Base-by-base conservation (phyloP, 2,888 invertebrate species). In the Pammene fasciana region DNA sequence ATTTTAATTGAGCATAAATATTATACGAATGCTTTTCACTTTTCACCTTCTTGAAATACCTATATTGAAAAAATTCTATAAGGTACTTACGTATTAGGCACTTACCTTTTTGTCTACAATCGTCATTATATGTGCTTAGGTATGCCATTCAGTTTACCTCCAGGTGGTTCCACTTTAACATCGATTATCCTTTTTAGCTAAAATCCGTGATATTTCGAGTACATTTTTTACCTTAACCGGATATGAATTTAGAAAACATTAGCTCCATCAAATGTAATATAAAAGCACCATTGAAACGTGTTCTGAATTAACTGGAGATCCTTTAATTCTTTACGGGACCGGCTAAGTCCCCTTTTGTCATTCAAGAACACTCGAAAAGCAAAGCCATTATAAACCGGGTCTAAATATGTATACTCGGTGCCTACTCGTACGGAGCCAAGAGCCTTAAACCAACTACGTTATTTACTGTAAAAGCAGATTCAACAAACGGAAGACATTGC, bases 391-490 rank as follows among this genome's bases (percentile, higher is more conserved):
- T 79, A 81, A 83, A 82, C 79, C 79, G 78, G 75, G 80, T 87
- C 84, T 90, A 90, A 92, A 90, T 89, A 59, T 59, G 59, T 59
- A 89, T 87, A 86, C 85, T 82, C 85, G 84, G 81, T 77, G 80
- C 59, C 45, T 68, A 45, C 82, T 83, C 77, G 76, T 78, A 80
- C 77, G 78, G 78, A 72, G 79, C 78, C 73, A 76, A 78, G 80
- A 85, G 83, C 81, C 82, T 78, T 83, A 82, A 83, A 83, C 80
- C 85, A 82, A 81, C 85, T 79, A 80, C 80, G 79, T 82, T 87
- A 86, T 88, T 88, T 89, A 90, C 86, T 87, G 84, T 86, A 82
- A 86, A 87, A 82, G 84, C 86, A 84, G 83, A 85, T 84, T 86
- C 85, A 81, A 87, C 88, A 90, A 88, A 87, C 88, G 85, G 83